Evolutionary conservation across 2,113 vertebrate species (phyloP).

Genomic region (Haemorhous mexicanus): DNA sequence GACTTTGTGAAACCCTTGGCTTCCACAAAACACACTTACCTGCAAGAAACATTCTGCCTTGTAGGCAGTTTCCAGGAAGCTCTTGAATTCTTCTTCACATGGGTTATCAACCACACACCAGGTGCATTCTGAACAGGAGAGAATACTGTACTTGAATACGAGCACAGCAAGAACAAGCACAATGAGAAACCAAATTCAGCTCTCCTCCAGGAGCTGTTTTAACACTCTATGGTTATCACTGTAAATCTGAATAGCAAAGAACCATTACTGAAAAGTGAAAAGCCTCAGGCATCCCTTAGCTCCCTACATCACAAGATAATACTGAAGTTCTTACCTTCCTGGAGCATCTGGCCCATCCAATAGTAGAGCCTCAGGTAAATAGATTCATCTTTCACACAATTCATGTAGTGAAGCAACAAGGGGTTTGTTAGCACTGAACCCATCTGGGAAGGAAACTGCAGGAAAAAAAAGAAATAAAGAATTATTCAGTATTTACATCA

Average conservation of each 20-base stretch:
- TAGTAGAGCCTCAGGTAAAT: slow-evolving; percentile 86
- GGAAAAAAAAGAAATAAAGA: neutral
- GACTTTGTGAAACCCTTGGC: neutral
- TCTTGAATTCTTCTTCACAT: slow-evolving; percentile 73
- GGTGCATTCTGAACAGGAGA: slow-evolving; percentile 77
- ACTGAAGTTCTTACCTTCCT: slow-evolving; percentile 80
- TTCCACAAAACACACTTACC: slow-evolving; percentile 69
- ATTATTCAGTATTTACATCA: neutral
- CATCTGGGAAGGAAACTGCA: slow-evolving; percentile 92
- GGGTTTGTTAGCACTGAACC: slow-evolving; percentile 86
- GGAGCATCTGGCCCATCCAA: slow-evolving; percentile 87
- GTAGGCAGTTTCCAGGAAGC: slow-evolving; percentile 81
- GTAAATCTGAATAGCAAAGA: neutral
- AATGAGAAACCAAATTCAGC: neutral
- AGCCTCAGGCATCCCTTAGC: neutral
- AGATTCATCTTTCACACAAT: slow-evolving; percentile 87
- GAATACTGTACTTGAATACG: slow-evolving; percentile 1
- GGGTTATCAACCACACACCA: slow-evolving; percentile 76
- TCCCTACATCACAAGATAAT: neutral
- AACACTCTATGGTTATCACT: neutral
- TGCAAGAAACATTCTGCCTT: slow-evolving; percentile 86
- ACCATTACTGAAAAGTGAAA: neutral
- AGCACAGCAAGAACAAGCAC: slow-evolving; percentile 6
- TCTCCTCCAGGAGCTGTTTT: neutral
- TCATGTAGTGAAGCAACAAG: slow-evolving; percentile 88